A percentile compares a stretch with the other conserved stretches of the same genome.
Evolutionary conservation across 1,140 invertebrate species (phyloP).

Genomic region (Nasonia vitripennis): DNA sequence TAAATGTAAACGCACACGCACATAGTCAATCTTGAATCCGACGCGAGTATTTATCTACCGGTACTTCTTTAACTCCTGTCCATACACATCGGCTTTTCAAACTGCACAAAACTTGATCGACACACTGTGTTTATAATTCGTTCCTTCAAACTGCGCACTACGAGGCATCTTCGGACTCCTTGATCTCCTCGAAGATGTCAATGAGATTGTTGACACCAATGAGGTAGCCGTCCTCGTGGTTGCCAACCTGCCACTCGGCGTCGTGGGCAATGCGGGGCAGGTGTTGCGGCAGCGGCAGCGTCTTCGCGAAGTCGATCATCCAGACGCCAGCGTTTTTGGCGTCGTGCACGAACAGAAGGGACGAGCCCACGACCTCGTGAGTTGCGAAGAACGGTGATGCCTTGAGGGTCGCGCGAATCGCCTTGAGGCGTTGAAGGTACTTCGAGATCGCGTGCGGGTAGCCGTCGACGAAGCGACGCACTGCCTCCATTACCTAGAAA

Average conservation of each 20-base stretch:
- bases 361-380: slow-evolving; percentile 98
- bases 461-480: slow-evolving; percentile 88
- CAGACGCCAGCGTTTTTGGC: slow-evolving; percentile 90
- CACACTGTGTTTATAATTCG: background rate
- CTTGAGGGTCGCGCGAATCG: slow-evolving; percentile 87
- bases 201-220: slow-evolving; percentile 96
- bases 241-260: slow-evolving; percentile 94
- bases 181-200: slow-evolving; percentile 81
- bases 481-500: slow-evolving; percentile 84
- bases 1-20: background rate
- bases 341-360: slow-evolving; percentile 97
- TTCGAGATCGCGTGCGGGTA: slow-evolving; percentile 85
- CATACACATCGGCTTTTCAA: background rate
- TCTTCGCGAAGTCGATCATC: slow-evolving; percentile 99
- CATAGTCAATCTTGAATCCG: background rate
- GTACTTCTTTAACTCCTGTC: background rate
- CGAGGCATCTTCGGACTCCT: slow-evolving; percentile 40
- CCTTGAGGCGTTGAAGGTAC: slow-evolving; percentile 89
- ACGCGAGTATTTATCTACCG: background rate
- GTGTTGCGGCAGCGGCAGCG: slow-evolving; percentile 85
- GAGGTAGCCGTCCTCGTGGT: slow-evolving; percentile 98
- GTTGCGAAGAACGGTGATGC: slow-evolving; percentile 91
- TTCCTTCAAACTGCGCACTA: background rate
- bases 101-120: background rate
- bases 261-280: slow-evolving; percentile 85